Conservation (phyloP, 2,113 vertebrate species). For the Potamarius usumacintae region DNA sequence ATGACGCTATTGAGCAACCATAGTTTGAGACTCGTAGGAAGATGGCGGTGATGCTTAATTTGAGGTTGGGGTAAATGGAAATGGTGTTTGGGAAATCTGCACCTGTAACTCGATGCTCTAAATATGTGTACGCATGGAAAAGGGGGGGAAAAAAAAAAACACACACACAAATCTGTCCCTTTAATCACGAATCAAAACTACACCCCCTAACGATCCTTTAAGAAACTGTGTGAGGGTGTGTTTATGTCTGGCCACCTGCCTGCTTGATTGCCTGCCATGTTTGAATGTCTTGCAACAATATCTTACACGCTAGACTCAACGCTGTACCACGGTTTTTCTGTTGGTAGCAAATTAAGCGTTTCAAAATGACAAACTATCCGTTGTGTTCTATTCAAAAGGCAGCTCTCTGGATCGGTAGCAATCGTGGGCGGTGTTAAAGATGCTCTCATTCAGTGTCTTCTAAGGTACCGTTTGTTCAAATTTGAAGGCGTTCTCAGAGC, state of each 20-base stretch:
- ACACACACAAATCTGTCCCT: constrained; percentile 54
- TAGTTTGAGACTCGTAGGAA: not conserved
- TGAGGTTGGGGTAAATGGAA: not conserved
- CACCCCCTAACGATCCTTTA: constrained; percentile 1
- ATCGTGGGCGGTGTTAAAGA: not conserved
- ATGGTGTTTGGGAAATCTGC: not conserved
- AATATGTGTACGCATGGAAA: not conserved
- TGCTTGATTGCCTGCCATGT: constrained; percentile 14
- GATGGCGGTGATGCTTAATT: not conserved
- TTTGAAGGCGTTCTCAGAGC: not conserved
- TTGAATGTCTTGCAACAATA: not conserved
- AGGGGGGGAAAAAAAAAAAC: not conserved
- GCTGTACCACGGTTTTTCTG: not conserved
- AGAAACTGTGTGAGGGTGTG: not conserved
- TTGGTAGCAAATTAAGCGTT: not conserved
- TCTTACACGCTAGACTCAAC: not conserved
- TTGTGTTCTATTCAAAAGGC: not conserved
- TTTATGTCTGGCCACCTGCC: constrained; percentile 20
- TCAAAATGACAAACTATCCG: not conserved
- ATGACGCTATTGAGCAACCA: not conserved
- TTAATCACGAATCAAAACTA: constrained; percentile 57
- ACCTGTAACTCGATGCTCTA: not conserved
- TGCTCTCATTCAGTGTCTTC: not conserved
- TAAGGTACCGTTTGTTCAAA: not conserved
- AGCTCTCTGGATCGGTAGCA: not conserved